Evolutionary conservation across 2,113 vertebrate genomes (phyloP), one percentile per base, ranked within the genome.

Genomic region (Narcine bancroftii): DNA sequence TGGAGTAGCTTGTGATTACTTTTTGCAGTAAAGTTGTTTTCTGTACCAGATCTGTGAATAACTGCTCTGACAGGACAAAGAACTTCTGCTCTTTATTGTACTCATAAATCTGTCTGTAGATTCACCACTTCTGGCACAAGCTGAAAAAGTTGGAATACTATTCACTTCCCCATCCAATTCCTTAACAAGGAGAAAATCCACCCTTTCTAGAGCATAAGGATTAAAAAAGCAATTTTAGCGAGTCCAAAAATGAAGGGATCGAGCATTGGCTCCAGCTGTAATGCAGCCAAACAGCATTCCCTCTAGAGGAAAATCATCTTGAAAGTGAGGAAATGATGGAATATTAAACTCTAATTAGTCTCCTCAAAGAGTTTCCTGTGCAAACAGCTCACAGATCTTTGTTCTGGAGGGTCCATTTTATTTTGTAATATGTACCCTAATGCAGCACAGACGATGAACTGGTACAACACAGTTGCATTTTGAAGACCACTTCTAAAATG

Each of bases 291-390:
- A 17, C 33, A 6, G 81, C 53, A 87, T 17, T 39, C 81, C 53
- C 81, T 63, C 33, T 53, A 87, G 81, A 87, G 81, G 81, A 87
- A 5, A 87, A 63, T 60, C 33, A 87, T 87, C 56, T 39, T 36
- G 53, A 19, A 21, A 60, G 33, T 60, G 53, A 87, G 81, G 81
- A 63, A 63, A n/a, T 87, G n/a, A n/a, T 87, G 81, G 33, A 19
- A 63, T 13, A 87, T 87, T 87, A 63, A 36, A 4, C 50, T 87
- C 81, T 36, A 87, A 87, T 87, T 87, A 36, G 53, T 19, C 53
- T 87, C 53, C 53, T 21, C 81, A 36, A 87, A 60, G 53, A 36
- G n/a, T 53, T 87, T 87, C 81, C 81, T 36, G 33, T 87, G 53
- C 33, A 60, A 33, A 36, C 50, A 87, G 60, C 53, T 50, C 81